phyloP scores from a whole-genome alignment of 2,888 invertebrate species.

The Masnerella sp. region DNA sequence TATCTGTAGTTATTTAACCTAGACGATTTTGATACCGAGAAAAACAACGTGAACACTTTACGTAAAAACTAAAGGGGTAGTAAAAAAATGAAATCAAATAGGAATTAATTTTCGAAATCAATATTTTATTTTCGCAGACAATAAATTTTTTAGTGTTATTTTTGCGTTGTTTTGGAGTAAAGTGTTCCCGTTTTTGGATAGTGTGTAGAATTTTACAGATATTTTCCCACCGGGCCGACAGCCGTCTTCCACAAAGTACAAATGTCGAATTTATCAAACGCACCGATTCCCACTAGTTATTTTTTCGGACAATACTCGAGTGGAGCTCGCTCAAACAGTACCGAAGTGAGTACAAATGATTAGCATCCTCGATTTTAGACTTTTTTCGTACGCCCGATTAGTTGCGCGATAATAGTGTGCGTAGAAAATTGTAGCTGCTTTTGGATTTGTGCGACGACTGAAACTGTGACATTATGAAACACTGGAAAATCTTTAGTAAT shows the following conservation, averaged over 20 bases:
- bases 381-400: conserved; percentile 18
- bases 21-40: conserved; percentile 8
- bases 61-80: no score
- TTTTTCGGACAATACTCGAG: conserved; percentile 12
- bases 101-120: no score
- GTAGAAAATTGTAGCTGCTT: conserved; percentile 57
- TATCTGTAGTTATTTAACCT: not conserved
- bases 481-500: no score
- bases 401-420: conserved; percentile 16
- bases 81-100: no score
- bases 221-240: conserved; percentile 45
- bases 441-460: conserved; percentile 22
- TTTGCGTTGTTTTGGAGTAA: not conserved
- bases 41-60: no score
- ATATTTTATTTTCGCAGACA: no score
- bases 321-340: conserved; percentile 24
- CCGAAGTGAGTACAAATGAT: conserved; percentile 47
- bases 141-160: not conserved
- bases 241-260: conserved; percentile 70
- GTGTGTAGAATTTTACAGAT: not conserved
- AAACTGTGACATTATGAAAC: no score
- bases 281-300: conserved; percentile 16
- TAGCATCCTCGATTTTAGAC: conserved; percentile 23
- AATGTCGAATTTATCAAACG: conserved; percentile 1
- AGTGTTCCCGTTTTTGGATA: conserved; percentile 11